Percentiles rank a stretch among this genome's conserved stretches.
These are phyloP conservation scores for Acanthurus leucopareius DNA, from an alignment of 2,797 vertebrate species.

Conservation along the genomic window DNA sequence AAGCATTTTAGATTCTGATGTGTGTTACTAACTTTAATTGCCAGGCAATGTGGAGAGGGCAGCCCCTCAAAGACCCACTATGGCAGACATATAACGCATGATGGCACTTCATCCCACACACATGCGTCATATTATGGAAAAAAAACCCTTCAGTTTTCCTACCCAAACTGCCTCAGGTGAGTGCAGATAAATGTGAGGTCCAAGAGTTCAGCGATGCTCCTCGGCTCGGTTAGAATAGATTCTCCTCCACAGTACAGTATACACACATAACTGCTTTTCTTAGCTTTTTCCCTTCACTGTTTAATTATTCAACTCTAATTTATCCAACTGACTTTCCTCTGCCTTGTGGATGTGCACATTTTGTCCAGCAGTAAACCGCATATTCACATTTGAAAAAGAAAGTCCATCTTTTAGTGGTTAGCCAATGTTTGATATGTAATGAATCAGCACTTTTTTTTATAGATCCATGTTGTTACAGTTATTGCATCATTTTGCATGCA, in stretches of 20 bases:
- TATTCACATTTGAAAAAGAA: slow-evolving; percentile 33
- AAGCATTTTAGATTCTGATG: background rate
- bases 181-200: slow-evolving; percentile 45
- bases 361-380: slow-evolving; percentile 12
- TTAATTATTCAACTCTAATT: slow-evolving; percentile 65
- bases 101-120: slow-evolving; percentile 13
- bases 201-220: slow-evolving; percentile 33
- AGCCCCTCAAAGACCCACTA: background rate
- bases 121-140: background rate
- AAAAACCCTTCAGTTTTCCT: slow-evolving; percentile 3
- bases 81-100: background rate
- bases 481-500: slow-evolving; percentile 25
- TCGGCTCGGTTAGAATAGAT: slow-evolving; percentile 4
- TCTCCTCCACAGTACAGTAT: slow-evolving; percentile 18
- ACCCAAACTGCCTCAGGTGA: slow-evolving; percentile 35
- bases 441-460: slow-evolving; percentile 14
- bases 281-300: slow-evolving; percentile 41
- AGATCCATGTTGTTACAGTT: background rate
- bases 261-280: slow-evolving; percentile 41
- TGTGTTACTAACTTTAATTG: background rate
- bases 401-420: background rate
- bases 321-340: slow-evolving; percentile 34
- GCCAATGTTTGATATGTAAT: slow-evolving; percentile 16
- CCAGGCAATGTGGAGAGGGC: background rate
- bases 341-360: slow-evolving; percentile 34